A percentile compares a stretch with the other conserved stretches of the same genome.
Conservation (phyloP, 2,113 vertebrate genomes). For the Scortum barcoo region DNA sequence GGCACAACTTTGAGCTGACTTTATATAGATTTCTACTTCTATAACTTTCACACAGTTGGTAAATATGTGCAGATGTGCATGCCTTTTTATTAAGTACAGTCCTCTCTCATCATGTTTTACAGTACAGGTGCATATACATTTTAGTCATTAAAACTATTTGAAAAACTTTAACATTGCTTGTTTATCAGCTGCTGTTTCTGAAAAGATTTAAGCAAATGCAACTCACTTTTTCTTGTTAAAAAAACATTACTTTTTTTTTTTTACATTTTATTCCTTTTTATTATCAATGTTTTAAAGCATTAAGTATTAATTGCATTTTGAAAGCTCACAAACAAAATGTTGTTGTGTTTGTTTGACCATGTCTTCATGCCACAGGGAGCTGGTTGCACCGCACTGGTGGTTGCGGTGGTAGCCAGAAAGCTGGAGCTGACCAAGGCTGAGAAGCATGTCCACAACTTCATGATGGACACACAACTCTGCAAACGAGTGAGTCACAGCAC, state of each 20-base stretch:
- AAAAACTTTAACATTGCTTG: background rate
- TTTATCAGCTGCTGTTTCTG: background rate
- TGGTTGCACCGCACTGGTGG: constrained; percentile 94
- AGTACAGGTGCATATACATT: too few relatives aligned
- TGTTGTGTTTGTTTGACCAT: background rate
- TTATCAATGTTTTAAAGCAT: background rate
- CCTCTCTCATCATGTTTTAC: background rate
- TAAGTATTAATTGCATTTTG: too few relatives aligned
- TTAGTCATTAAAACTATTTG: background rate
- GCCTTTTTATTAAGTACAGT: background rate
- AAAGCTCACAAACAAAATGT: background rate
- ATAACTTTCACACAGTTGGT: background rate
- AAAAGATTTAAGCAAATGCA: background rate
- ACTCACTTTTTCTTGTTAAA: background rate
- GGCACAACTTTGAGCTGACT: background rate
- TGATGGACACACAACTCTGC: constrained; percentile 98
- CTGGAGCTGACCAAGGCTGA: constrained; percentile 98
- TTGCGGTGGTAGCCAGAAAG: constrained; percentile 95
- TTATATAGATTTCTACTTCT: background rate
- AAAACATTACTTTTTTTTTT: background rate
- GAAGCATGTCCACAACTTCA: constrained; percentile 98
- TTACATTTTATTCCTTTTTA: background rate
- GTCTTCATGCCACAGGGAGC: constrained; percentile 87
- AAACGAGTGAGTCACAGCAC: constrained; percentile 90
- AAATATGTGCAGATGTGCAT: background rate